Conservation (phyloP, 2,113 vertebrate species). For the Marmota monax region DNA sequence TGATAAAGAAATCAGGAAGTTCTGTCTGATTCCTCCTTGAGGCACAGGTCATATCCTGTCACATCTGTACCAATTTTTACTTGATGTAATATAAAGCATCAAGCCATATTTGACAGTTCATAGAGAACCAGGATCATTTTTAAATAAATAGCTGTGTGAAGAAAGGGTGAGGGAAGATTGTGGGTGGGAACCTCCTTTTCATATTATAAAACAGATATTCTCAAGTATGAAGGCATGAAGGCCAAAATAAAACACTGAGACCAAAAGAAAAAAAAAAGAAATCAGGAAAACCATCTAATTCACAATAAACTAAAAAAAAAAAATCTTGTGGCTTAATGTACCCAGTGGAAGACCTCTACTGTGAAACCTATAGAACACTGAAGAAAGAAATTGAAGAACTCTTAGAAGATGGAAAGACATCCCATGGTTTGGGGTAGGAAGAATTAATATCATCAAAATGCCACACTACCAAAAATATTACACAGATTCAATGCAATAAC, state of each 20-base stretch:
- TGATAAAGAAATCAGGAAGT: too few species aligned
- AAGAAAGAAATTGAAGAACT: too few species aligned
- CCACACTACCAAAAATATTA: too few species aligned
- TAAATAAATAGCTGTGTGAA: slow-evolving; percentile 78
- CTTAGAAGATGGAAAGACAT: too few species aligned
- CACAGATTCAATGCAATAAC: too few species aligned
- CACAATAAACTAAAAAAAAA: too few species aligned
- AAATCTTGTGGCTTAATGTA: too few species aligned
- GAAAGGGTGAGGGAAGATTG: not conserved
- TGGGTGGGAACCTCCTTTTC: not conserved
- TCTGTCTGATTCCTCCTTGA: slow-evolving; percentile 71
- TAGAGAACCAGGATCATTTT: slow-evolving; percentile 65
- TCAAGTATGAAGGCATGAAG: slow-evolving; percentile 2
- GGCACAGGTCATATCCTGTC: slow-evolving; percentile 59
- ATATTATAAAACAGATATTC: slow-evolving; percentile 59
- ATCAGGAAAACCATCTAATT: too few species aligned
- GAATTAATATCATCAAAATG: too few species aligned
- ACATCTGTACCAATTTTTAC: slow-evolving; percentile 59
- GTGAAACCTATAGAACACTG: too few species aligned
- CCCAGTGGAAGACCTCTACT: too few species aligned
- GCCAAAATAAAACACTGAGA: slow-evolving; percentile 21
- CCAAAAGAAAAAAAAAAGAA: not conserved
- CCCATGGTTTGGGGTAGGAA: too few species aligned
- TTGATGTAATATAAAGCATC: slow-evolving; percentile 54
- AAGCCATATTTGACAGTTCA: slow-evolving; percentile 62